These are phyloP conservation scores for Drosophila varians DNA, from an alignment of 1,140 invertebrate genomes.

Conservation along the genomic window DNA sequence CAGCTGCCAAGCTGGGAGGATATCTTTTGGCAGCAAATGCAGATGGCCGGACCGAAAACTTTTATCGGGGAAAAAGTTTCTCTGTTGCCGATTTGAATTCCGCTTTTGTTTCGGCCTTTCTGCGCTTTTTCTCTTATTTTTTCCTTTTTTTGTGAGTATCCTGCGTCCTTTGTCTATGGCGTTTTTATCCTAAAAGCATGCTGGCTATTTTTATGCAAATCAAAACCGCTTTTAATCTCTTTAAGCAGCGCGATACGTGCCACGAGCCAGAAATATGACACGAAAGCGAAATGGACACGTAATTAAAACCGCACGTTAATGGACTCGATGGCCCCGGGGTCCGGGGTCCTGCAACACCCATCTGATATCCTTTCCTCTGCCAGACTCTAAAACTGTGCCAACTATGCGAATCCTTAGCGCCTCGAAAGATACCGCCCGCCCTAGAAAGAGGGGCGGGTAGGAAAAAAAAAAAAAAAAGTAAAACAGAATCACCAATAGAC, in stretches of 20 bases:
- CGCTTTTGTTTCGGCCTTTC: constrained; percentile 3
- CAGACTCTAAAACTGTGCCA: constrained; percentile 1
- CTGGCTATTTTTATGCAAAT: constrained; percentile 71
- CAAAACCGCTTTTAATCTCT: constrained; percentile 69
- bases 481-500: constrained; percentile 46
- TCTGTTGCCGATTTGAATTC: constrained; percentile 23
- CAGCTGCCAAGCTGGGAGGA: constrained; percentile 28
- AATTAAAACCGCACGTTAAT: constrained; percentile 75
- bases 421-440: too few relatives aligned
- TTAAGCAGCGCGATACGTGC: constrained; percentile 59
- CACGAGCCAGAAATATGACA: constrained; percentile 53
- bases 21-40: constrained; percentile 1
- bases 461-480: constrained; percentile 1
- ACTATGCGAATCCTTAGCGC: constrained; percentile 22
- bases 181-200: constrained; percentile 39
- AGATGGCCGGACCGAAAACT: constrained; percentile 24
- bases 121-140: constrained; percentile 25
- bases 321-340: constrained; percentile 44
- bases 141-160: neutral
- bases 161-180: constrained; percentile 11
- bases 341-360: neutral
- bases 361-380: neutral
- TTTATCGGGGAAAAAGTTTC: constrained; percentile 55
- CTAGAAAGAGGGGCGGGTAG: too few relatives aligned
- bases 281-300: constrained; percentile 68